Percentiles rank a stretch among this genome's conserved stretches.
These are phyloP conservation scores for Tortrix viridana DNA, from an alignment of 2,888 invertebrate genomes.

Conservation along the genomic window DNA sequence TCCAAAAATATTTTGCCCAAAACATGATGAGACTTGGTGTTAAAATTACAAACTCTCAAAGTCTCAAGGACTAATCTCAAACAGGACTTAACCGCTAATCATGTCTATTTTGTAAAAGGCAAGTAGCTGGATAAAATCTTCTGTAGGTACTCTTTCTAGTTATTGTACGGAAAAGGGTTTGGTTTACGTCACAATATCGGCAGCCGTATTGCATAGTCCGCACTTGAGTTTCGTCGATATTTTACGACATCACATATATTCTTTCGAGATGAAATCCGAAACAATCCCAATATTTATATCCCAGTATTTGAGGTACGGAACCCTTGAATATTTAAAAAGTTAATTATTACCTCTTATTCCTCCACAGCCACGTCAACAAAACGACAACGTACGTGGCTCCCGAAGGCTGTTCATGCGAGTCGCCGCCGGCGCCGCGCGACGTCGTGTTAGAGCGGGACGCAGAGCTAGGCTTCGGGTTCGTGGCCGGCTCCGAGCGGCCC, in stretches of 20 bases:
- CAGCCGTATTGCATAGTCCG: neutral
- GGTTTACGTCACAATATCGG: no score
- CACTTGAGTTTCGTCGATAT: neutral
- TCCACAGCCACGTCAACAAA: constrained; percentile 90
- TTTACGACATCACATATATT: constrained; percentile 26
- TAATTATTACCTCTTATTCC: neutral
- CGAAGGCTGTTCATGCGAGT: constrained; percentile 85
- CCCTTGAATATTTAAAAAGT: no score
- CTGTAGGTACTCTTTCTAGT: no score
- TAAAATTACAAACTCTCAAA: no score
- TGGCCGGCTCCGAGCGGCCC: constrained; percentile 97
- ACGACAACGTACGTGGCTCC: constrained; percentile 97
- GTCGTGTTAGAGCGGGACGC: constrained; percentile 90
- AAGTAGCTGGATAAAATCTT: no score
- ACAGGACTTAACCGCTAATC: neutral
- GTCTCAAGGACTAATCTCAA: no score
- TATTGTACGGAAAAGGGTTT: no score
- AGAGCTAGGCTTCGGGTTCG: constrained; percentile 96
- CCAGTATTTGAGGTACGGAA: no score
- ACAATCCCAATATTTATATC: neutral
- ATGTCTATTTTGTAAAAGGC: no score
- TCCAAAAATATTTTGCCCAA: no score
- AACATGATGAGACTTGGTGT: no score
- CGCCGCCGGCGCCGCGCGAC: constrained; percentile 91
- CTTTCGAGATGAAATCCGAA: constrained; percentile 4